Base-by-base conservation (phyloP, 92 coral and sea anemone species). In the Pocillopora meandrina region DNA sequence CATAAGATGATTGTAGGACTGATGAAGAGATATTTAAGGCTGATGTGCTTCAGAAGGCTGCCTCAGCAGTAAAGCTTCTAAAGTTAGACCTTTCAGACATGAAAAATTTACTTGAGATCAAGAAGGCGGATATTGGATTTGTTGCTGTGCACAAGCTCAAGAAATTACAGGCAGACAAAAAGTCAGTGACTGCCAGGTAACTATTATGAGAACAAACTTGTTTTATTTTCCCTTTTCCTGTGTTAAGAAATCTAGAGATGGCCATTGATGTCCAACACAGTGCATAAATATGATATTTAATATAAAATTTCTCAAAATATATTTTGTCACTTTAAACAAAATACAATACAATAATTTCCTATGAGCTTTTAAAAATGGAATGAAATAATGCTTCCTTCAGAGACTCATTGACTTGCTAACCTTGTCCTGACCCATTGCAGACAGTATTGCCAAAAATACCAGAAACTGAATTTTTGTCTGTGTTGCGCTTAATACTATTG, bases 111-210 rank as follows among this genome's bases (percentile, higher is more conserved):
- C 65, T 61, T 61, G 65, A 61, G 65, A 61, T 61, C 19, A 61
- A 61, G 16, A 36, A 71, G 42, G 52, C 35, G n/a, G 56, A 26
- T 71, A 71, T 71, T 35, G 75, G 75, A 35, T 71, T 81, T 75
- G 77, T 76, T 68, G 71, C 72, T 65, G 74, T 71, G 72, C 61
- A 71, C 33, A 67, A 70, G 75, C 85, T 82, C 85, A 82, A 71
- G 74, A 69, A 82, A 71, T 82, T 70, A 81, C 85, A 81, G 31
- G 85, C 77, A 81, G 85, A 65, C 65, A 81, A 81, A 57, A 79
- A 35, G 23, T 64, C 73, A 79, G 66, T 63, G 73, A 65, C 63
- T 62, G 26, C 26, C 26, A 23, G 26, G 26, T 23, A 23, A 23
- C 26, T 23, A 23, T 23, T 23, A 62, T 15, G 62, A 61, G 65